These are phyloP conservation scores for Sarotherodon lohbergeri DNA, from an alignment of 2,113 vertebrate genomes.

Conservation along the genomic window DNA sequence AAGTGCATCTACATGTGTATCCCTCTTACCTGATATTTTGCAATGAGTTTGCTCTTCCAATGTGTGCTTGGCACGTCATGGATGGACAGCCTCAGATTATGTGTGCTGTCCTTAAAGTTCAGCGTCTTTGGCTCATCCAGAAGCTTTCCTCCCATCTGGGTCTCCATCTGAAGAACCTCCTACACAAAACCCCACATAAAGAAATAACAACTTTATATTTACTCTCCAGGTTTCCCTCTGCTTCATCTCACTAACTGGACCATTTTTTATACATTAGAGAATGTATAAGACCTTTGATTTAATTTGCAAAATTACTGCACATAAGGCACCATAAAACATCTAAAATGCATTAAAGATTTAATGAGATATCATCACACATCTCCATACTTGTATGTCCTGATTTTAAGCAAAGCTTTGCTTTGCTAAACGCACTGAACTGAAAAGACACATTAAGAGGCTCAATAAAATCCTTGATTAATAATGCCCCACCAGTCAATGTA, in stretches of 20 bases:
- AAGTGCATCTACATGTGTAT: not conserved
- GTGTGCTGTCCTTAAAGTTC: constrained; percentile 92
- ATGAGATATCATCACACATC: not conserved
- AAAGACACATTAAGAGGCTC: constrained; percentile 1
- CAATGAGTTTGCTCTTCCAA: constrained; percentile 93
- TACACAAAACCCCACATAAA: constrained; percentile 34
- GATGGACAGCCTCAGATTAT: constrained; percentile 90
- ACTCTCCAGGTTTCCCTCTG: not conserved
- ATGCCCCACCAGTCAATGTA: not conserved
- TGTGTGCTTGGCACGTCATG: constrained; percentile 87
- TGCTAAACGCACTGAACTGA: not conserved
- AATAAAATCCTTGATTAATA: constrained; percentile 22
- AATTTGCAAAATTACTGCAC: constrained; percentile 1
- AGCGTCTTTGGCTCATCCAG: constrained; percentile 92
- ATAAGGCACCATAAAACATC: not conserved
- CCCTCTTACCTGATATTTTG: constrained; percentile 88
- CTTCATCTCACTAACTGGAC: not conserved
- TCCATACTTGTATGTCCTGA: not conserved
- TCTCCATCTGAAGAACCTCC: constrained; percentile 93
- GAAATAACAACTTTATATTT: not conserved
- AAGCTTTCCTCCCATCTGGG: constrained; percentile 90
- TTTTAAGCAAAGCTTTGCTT: constrained; percentile 1
- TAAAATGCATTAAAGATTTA: not conserved
- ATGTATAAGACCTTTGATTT: not conserved
- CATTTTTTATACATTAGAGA: not conserved